Base-by-base conservation (phyloP, 1,140 invertebrate genomes). In the Halotydeus destructor region DNA sequence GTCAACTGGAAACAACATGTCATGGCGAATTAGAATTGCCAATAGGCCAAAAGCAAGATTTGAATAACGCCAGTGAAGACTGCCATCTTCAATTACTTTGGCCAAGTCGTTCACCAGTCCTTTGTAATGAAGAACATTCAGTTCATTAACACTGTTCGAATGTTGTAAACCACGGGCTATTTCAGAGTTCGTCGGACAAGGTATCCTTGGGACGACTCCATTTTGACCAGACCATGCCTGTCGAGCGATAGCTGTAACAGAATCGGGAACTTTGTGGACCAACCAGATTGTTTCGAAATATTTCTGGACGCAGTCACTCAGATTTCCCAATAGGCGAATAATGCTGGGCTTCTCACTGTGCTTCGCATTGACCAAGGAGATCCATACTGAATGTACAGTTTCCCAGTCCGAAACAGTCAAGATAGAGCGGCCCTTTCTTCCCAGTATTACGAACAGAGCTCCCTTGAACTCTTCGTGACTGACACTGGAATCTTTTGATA, bases 331-430 rank as follows among this genome's bases (percentile, higher is more conserved):
- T 26, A 88, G 57, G 28, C 63, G 66, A 32, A 82, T 71, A 25
- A 85, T 73, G 8, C 76, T 80, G 2, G 71, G 68, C 56, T 84
- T 82, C 52, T 85, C 80, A 0, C 75, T 79, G 38, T 78, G 72
- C 46, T 73, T 68, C 2, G 76, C 71, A 48, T 68, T 55, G 0
- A 80, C 63, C 4, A 84, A 47, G 3, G 71, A 71, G 2, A 79
- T 75, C 80, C 82, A 86, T 4, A 84, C 53, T 19, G 65, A 56
- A 18, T 59, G 55, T 3, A 85, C 60, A 3, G 74, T 63, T 2
- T 70, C 62, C 81, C 82, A 91, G 56, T 82, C 71, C 42, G 72
- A 70, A 51, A 72, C 70, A 5, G 70, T 67, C 2, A 76, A 57
- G 6, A 84, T 56, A 1, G 72, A 70, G 0, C 62, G 60, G 21